A percentile compares a stretch with the other conserved stretches of the same genome.
These are phyloP conservation scores for Porphyrio hochstetteri DNA, from an alignment of 2,113 vertebrate genomes.

Conservation along the genomic window DNA sequence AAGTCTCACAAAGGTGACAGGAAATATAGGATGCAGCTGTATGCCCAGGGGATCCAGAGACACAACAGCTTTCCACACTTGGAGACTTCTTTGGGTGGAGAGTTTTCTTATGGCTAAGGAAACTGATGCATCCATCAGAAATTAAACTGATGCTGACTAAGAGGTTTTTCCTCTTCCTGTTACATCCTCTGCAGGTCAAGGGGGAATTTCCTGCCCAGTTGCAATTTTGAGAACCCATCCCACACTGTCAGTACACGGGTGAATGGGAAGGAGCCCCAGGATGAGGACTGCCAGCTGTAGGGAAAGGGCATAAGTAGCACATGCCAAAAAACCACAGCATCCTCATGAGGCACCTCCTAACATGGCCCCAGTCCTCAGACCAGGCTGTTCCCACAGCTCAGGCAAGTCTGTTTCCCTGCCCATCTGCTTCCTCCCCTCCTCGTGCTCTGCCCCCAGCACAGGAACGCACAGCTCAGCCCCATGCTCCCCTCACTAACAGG, in stretches of 20 bases:
- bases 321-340: not conserved
- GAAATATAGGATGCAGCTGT: slow-evolving; percentile 61
- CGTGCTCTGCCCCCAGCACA: not conserved
- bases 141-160: slow-evolving; percentile 50
- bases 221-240: not conserved
- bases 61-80: not conserved
- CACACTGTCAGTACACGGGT: not conserved
- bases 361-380: not conserved
- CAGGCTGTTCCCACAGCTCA: not conserved
- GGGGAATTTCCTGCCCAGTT: slow-evolving; percentile 56
- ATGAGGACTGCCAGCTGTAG: not conserved
- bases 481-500: accelerated
- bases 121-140: slow-evolving; percentile 49
- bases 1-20: not conserved
- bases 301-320: not conserved
- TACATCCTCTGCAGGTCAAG: slow-evolving; percentile 41
- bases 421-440: not conserved
- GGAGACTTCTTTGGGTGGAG: not conserved
- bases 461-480: accelerated
- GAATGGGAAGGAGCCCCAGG: not conserved
- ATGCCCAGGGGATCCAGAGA: not conserved
- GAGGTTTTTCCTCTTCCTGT: slow-evolving; percentile 54
- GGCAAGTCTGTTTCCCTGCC: not conserved
- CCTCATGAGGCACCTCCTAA: not conserved
- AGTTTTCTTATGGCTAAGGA: slow-evolving; percentile 51